These are phyloP conservation scores for Drosophila teissieri DNA, from an alignment of 1,140 invertebrate genomes.

Conservation along the genomic window DNA sequence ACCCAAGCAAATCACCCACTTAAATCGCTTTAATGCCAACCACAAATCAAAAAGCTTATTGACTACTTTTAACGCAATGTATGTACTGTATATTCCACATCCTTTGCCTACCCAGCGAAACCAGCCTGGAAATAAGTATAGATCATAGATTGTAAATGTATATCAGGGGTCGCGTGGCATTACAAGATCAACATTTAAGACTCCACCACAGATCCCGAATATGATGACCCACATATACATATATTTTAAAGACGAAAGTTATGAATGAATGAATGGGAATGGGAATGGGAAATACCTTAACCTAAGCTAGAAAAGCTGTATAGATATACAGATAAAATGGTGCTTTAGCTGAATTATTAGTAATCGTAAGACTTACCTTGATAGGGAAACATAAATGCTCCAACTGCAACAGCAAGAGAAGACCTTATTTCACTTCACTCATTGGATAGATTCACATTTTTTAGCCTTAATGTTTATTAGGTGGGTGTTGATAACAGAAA, in stretches of 20 bases:
- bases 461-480: conserved; percentile 23
- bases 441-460: conserved; percentile 47
- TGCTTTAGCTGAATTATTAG: conserved; percentile 84
- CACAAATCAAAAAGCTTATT: conserved; percentile 78
- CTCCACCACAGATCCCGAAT: neutral
- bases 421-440: conserved; percentile 44
- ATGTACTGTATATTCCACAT: conserved; percentile 18
- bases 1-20: conserved; percentile 54
- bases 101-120: conserved; percentile 22
- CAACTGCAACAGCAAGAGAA: conserved; percentile 29
- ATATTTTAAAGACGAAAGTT: conserved; percentile 49
- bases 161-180: conserved; percentile 21
- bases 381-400: conserved; percentile 40
- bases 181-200: neutral
- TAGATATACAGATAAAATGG: conserved; percentile 73
- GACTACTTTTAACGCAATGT: conserved; percentile 50
- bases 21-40: conserved; percentile 73
- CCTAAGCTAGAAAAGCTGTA: conserved; percentile 72
- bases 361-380: conserved; percentile 69
- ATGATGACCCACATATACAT: conserved; percentile 9
- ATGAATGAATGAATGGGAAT: conserved; percentile 30
- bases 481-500: neutral
- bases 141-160: conserved; percentile 36
- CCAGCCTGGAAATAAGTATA: conserved; percentile 9
- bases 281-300: conserved; percentile 38